Percentiles rank a stretch among this genome's conserved stretches.
These are phyloP conservation scores for Strongylocentrotus purpuratus DNA, from an alignment of 35 echinoderm and acorn worm species.

Conservation along the genomic window DNA sequence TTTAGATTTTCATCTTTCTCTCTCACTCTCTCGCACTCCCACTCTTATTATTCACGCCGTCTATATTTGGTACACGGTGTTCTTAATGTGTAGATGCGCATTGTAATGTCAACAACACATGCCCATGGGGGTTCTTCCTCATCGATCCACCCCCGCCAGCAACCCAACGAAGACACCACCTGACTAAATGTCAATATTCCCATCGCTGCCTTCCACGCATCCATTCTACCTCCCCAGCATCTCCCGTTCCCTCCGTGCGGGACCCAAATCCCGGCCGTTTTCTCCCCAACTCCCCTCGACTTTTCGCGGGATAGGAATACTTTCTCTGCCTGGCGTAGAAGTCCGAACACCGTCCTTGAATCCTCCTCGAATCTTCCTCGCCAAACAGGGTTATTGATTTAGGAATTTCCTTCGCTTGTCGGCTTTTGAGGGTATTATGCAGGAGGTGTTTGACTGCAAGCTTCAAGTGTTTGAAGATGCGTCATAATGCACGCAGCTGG, in stretches of 20 bases:
- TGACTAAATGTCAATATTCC: slow-evolving; percentile 42
- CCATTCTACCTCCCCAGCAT: not conserved
- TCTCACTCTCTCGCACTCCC: not conserved
- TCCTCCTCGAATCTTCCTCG: not conserved
- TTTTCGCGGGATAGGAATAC: not conserved
- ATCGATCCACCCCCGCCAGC: slow-evolving; percentile 27
- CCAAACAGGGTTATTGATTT: slow-evolving; percentile 17
- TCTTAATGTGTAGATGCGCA: slow-evolving; percentile 1
- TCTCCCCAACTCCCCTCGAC: not conserved
- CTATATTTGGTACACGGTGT: slow-evolving; percentile 4
- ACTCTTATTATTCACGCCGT: not conserved
- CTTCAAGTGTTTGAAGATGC: not conserved
- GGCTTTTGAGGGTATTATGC: not conserved
- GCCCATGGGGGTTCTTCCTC: not conserved
- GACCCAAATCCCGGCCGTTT: not conserved
- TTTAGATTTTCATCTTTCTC: not conserved
- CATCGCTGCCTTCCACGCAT: not conserved
- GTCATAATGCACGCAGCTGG: not conserved
- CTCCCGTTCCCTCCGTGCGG: not conserved
- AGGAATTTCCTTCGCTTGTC: not conserved
- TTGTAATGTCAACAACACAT: slow-evolving; percentile 40
- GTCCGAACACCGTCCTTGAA: not conserved
- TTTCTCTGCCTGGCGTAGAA: not conserved
- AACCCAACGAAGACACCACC: slow-evolving; percentile 24
- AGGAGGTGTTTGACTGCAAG: not conserved